Base-by-base conservation (phyloP, 2,797 vertebrate genomes). In the Rallus crepitans region DNA sequence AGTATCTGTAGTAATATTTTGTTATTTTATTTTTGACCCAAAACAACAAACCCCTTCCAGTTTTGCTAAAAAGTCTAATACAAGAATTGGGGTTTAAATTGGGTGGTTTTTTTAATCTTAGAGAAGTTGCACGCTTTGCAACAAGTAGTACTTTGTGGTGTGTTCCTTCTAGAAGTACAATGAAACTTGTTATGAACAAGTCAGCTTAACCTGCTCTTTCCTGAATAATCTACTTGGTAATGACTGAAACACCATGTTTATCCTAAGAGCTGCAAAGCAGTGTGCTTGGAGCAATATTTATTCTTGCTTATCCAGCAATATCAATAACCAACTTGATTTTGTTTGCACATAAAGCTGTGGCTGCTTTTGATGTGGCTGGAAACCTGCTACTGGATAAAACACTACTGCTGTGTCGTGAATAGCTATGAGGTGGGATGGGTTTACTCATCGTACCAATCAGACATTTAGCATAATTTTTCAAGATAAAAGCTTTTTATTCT, bases 201-300 rank as follows among this genome's bases (percentile, higher is more conserved):
- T 48, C 73, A 42, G 45, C 39, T 85, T 79, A 91, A 61, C 45
- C 71, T 66, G 69, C 70, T 83, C 1, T 91, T 50, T 90, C 81
- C 81, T 19, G 4, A 69, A 27, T 37, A 73, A 55, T 39, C 77
- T 88, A 70, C 91, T 89, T 87, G 86, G 20, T 70, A 61, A 24
- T 52, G 60, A 91, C 31, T 77, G 77, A 65, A 89, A 37, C 37
- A 15, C n/a, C 2, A n/a, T 84, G 71, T 89, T 84, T 94, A 86
- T 89, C 71, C n/a, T 13, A 59, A 60, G 45, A 89, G 82, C 83
- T 89, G 87, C 84, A 81, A 82, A 96, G 40, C 82, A 66, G 30
- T 45, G 40, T 91, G 68, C 84, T 94, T 85, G 75, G 82, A 96
- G 93, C 87, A 94, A 27, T 84, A 68, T 89, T 95, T 93, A 69